These are phyloP conservation scores for Gymnogyps californianus DNA, from an alignment of 2,113 vertebrate species.

Conservation along the genomic window DNA sequence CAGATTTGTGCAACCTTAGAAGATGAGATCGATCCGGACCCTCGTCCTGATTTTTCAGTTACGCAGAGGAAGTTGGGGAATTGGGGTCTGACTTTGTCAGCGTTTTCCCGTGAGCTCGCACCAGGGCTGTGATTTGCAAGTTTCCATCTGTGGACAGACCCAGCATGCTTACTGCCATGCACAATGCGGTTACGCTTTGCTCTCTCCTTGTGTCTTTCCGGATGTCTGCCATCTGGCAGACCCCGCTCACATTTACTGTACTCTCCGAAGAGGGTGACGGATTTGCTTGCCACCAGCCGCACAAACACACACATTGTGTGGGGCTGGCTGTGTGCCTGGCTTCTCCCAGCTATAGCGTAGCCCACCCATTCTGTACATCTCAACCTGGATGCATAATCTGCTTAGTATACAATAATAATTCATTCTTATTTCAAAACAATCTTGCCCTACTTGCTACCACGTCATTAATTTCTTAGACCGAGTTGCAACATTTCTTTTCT, in stretches of 20 bases:
- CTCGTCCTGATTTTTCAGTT: not conserved
- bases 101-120: rapidly evolving
- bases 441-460: not conserved
- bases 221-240: constrained; percentile 16
- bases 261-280: not conserved
- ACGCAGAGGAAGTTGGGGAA: not conserved
- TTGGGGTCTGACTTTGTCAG: not conserved
- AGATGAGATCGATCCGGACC: rapidly evolving
- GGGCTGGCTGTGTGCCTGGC: not conserved
- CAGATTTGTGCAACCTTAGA: not conserved
- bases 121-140: not conserved
- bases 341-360: not conserved
- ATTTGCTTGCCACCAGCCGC: not conserved
- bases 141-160: not conserved
- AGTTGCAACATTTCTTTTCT: not conserved
- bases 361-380: not conserved
- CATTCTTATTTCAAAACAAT: not conserved
- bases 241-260: not conserved
- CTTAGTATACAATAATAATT: not conserved
- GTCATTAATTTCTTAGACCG: not conserved
- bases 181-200: rapidly evolving
- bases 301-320: not conserved
- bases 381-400: not conserved
- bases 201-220: not conserved
- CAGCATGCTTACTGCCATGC: not conserved